Evolutionary conservation across 2,797 vertebrate species (phyloP).

Genomic region (Rhinatrema bivittatum): DNA sequence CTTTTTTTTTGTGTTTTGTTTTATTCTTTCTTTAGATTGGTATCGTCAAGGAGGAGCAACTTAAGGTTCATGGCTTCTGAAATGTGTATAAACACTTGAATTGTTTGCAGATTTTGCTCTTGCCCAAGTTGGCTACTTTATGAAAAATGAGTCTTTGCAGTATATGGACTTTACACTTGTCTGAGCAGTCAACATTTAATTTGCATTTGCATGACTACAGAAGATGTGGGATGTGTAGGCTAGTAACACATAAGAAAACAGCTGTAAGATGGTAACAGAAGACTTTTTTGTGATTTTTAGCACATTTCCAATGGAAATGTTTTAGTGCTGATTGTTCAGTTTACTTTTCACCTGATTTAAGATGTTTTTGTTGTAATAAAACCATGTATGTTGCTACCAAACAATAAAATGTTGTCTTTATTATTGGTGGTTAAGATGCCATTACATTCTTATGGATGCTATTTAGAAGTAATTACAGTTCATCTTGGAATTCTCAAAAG

Average conservation of each 20-base stretch:
- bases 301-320: slow-evolving; percentile 72
- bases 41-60: slow-evolving; percentile 74
- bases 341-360: slow-evolving; percentile 49
- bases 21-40: slow-evolving; percentile 57
- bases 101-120: slow-evolving; percentile 32
- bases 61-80: slow-evolving; percentile 75
- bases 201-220: slow-evolving; percentile 49
- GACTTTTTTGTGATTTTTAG: slow-evolving; percentile 36
- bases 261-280: slow-evolving; percentile 57
- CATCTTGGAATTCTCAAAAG: too few relatives aligned
- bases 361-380: slow-evolving; percentile 57
- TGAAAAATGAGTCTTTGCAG: slow-evolving; percentile 56
- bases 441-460: too few relatives aligned
- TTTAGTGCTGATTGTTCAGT: slow-evolving; percentile 44
- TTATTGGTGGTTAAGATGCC: too few relatives aligned
- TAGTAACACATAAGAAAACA: slow-evolving; percentile 59
- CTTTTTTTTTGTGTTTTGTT: background rate
- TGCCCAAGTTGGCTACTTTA: slow-evolving; percentile 34
- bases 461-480: too few relatives aligned
- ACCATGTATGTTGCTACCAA: slow-evolving; percentile 52
- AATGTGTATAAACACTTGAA: slow-evolving; percentile 28
- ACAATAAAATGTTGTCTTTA: slow-evolving; percentile 47
- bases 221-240: slow-evolving; percentile 44
- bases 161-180: slow-evolving; percentile 56
- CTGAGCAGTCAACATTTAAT: slow-evolving; percentile 35